A percentile compares a stretch with the other conserved stretches of the same genome.
Conservation (phyloP, 2,888 invertebrate genomes). For the Koerneria pararmatus region DNA sequence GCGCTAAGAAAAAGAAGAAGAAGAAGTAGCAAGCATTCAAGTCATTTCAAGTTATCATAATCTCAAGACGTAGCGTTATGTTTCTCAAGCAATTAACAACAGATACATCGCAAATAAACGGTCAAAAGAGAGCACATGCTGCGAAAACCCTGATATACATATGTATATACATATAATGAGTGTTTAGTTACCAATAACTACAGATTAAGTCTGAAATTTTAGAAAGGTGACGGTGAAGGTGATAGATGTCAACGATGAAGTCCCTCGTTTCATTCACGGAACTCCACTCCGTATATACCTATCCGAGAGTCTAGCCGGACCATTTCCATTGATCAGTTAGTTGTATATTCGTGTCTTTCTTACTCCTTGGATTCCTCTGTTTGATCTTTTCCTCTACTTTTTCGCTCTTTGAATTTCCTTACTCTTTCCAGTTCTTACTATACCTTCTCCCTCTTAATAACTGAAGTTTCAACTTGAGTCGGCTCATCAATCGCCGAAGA, state of each 20-base stretch:
- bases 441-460: neutral
- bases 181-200: too few relatives aligned
- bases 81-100: too few relatives aligned
- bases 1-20: too few relatives aligned
- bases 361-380: neutral
- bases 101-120: too few relatives aligned
- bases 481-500: conserved; percentile 35
- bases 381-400: neutral
- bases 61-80: too few relatives aligned
- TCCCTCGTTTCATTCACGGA: conserved; percentile 39
- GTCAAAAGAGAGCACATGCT: too few relatives aligned
- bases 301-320: conserved; percentile 28
- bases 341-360: neutral
- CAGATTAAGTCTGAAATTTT: too few relatives aligned
- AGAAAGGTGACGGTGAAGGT: conserved; percentile 29
- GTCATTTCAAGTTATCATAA: too few relatives aligned
- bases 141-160: too few relatives aligned
- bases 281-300: conserved; percentile 29
- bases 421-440: neutral
- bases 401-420: neutral
- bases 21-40: too few relatives aligned
- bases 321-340: conserved; percentile 25
- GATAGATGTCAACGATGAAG: conserved; percentile 44
- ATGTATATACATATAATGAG: too few relatives aligned
- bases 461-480: conserved; percentile 20